phyloP scores from a whole-genome alignment of 2,888 invertebrate genomes.

The Aleiodes testaceus region DNA sequence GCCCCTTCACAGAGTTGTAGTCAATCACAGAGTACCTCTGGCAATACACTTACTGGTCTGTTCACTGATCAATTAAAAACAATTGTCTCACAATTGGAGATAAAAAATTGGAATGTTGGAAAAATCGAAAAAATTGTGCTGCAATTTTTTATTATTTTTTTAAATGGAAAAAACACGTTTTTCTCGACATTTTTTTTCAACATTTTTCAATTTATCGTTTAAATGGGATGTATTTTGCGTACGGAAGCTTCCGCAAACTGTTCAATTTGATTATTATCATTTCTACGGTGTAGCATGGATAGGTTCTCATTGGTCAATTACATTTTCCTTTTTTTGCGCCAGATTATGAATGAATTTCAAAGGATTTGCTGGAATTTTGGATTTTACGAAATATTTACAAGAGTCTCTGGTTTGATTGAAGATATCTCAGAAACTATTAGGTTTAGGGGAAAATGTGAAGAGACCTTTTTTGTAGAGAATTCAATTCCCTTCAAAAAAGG shows the following conservation, averaged over 20 bases:
- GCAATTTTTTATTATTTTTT: not conserved
- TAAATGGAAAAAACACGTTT: not conserved
- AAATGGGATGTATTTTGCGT: constrained; percentile 22
- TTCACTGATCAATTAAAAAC: constrained; percentile 61
- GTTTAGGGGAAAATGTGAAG: no score
- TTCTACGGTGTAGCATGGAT: constrained; percentile 21
- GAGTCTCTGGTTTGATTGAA: no score
- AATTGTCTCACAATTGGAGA: not conserved
- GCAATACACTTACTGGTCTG: constrained; percentile 72
- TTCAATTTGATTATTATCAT: not conserved
- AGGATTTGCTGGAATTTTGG: no score
- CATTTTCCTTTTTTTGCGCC: not conserved
- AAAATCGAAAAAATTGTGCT: not conserved
- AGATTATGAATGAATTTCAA: no score
- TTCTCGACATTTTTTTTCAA: not conserved
- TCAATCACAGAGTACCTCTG: constrained; percentile 71
- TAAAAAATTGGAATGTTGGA: not conserved
- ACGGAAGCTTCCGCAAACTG: constrained; percentile 2
- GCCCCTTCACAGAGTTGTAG: constrained; percentile 68
- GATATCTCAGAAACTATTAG: no score
- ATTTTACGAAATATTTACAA: no score
- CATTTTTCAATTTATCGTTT: not conserved
- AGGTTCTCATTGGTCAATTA: not conserved
- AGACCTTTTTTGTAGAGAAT: no score
- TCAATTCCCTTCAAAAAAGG: no score